Base-by-base conservation (phyloP, 2,888 invertebrate genomes). In the Liposcelis brunnea region DNA sequence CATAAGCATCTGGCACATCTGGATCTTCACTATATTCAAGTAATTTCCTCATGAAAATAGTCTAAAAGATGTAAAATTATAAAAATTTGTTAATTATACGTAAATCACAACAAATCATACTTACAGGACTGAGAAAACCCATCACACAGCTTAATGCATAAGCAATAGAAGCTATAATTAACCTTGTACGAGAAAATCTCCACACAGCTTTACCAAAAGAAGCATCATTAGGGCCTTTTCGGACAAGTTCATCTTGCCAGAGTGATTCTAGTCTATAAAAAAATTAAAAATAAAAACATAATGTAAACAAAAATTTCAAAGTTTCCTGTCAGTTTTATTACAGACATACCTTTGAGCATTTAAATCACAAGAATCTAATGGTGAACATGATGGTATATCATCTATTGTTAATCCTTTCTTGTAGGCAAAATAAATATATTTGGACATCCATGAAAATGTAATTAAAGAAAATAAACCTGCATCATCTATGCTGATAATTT, bases 121-220 rank as follows among this genome's bases (percentile, higher is more conserved):
- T 60, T 60, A 71, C 71, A 36, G 71, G 68, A 48, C 65, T 67
- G 45, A 69, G 52, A 55, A 72, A 70, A 49, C 69, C 68, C 42
- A 64, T 55, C 32, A 60, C 49, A 6, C 65, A 52, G 43, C 66
- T 63, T 4, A 60, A 50, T 2, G 63, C 55, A 46, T 67, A 64
- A 38, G 69, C 50, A 14, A 65, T 43, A 34, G 64, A 59, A 6
- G 67, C 60, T 18, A 65, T 44, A 8, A 66, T 53, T 35, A 69
- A 54, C 38, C 71, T 58, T 10, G 67, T 68, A 43, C 65, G 56
- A 38, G 65, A 59, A 51, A 71, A 71, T 51, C 59, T 58, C 63
- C 68, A 67, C 2, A 67, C 59, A 2, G 64, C 68, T 31, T 58
- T 54, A 2, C 60, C 55, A 47, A 73, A 62, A 1, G 68, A 69